phyloP scores from a whole-genome alignment of 2,888 invertebrate genomes.

The Ochropleura plecta region DNA sequence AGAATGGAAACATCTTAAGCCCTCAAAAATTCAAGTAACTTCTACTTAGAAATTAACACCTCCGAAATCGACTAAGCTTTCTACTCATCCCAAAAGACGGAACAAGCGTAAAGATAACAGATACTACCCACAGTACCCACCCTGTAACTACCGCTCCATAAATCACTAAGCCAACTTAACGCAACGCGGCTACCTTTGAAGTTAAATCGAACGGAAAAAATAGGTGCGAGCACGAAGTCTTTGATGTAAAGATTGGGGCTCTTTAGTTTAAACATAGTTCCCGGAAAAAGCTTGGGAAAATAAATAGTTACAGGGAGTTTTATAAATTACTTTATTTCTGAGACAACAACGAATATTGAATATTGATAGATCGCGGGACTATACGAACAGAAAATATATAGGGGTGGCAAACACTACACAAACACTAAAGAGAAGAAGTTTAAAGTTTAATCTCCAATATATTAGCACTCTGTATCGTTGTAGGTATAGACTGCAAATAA shows the following conservation, averaged over 20 bases:
- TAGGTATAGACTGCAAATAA: no score
- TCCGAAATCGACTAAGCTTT: not conserved
- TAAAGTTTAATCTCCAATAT: no score
- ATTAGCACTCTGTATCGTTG: no score
- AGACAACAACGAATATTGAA: not conserved
- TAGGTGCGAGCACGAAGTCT: slow-evolving; percentile 17
- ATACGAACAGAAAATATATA: no score
- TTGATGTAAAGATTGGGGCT: slow-evolving; percentile 27
- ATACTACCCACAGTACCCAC: not conserved
- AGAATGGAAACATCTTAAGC: not conserved
- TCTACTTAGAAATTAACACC: not conserved
- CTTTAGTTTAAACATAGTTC: slow-evolving; percentile 4
- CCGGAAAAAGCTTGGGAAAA: not conserved
- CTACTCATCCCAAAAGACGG: not conserved
- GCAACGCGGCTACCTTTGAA: slow-evolving; percentile 45
- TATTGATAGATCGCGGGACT: not conserved
- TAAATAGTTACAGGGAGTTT: not conserved
- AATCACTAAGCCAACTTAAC: slow-evolving; percentile 35
- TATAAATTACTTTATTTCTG: no score
- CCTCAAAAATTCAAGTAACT: not conserved
- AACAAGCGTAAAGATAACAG: slow-evolving; percentile 9
- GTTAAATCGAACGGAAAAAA: slow-evolving; percentile 58
- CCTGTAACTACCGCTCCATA: slow-evolving; percentile 29
- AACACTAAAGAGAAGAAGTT: no score
- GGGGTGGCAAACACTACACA: no score